Conservation (phyloP, 1,140 invertebrate species). For the Penaeus indicus region DNA sequence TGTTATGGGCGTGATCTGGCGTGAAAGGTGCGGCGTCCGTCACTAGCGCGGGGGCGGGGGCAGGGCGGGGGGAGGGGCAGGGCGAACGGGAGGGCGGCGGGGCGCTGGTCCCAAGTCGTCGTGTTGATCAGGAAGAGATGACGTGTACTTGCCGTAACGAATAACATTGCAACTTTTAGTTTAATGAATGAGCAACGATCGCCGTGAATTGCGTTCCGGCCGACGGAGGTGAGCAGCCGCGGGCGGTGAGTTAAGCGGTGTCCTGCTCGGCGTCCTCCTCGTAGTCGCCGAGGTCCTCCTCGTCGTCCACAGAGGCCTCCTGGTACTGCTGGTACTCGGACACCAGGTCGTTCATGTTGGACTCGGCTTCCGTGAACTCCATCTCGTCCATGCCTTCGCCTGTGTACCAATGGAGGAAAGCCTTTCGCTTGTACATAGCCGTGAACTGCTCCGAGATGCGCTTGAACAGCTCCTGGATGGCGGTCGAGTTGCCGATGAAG, state of each 20-base stretch:
- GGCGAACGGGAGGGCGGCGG: too few relatives aligned
- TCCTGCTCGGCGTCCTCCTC: slow-evolving; percentile 53
- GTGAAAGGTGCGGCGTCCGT: too few relatives aligned
- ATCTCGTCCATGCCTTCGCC: slow-evolving; percentile 62
- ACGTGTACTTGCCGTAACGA: too few relatives aligned
- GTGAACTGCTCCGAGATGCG: slow-evolving; percentile 60
- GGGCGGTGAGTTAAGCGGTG: slow-evolving; percentile 29
- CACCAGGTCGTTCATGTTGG: slow-evolving; percentile 60
- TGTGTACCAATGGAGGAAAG: slow-evolving; percentile 61
- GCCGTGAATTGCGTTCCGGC: background rate
- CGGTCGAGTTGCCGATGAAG: slow-evolving; percentile 60
- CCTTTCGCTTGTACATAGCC: slow-evolving; percentile 60
- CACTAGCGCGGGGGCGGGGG: too few relatives aligned
- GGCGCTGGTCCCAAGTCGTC: too few relatives aligned
- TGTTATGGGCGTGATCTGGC: too few relatives aligned
- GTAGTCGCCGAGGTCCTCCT: slow-evolving; percentile 54
- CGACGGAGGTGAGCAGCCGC: background rate
- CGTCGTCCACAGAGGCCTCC: slow-evolving; percentile 52
- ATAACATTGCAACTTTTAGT: too few relatives aligned
- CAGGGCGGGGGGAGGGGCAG: too few relatives aligned
- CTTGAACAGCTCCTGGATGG: slow-evolving; percentile 60
- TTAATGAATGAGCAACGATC: too few relatives aligned
- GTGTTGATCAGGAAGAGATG: too few relatives aligned
- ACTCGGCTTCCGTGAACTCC: slow-evolving; percentile 59
- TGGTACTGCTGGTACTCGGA: slow-evolving; percentile 61